Percentiles rank a stretch among this genome's conserved stretches.
These are phyloP conservation scores for Pycnonotus jocosus DNA, from an alignment of 2,113 vertebrate genomes.

Conservation along the genomic window DNA sequence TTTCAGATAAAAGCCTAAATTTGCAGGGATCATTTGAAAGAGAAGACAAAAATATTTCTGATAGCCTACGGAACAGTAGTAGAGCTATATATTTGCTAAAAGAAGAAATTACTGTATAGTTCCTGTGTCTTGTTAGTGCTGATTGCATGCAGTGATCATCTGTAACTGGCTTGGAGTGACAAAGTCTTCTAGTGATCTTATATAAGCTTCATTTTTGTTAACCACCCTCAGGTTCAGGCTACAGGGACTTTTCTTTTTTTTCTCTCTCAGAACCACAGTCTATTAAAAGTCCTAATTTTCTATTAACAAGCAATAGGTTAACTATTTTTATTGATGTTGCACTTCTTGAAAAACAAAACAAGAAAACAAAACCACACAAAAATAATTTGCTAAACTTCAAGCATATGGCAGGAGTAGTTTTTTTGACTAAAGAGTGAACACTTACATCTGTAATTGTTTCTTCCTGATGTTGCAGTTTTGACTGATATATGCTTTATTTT, in stretches of 20 bases:
- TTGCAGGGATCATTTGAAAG: background rate
- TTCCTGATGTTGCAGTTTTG: slow-evolving; percentile 27
- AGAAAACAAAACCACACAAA: background rate
- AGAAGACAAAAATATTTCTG: background rate
- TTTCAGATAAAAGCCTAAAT: background rate
- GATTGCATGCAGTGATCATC: background rate
- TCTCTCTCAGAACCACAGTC: background rate
- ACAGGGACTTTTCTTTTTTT: background rate
- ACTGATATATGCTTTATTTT: slow-evolving; percentile 46
- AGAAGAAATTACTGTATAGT: background rate
- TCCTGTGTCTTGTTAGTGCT: background rate
- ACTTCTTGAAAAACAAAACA: background rate
- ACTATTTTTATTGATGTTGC: background rate
- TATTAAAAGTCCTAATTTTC: background rate
- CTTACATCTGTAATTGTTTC: slow-evolving; percentile 25
- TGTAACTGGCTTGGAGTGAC: background rate
- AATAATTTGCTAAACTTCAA: background rate
- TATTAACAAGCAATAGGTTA: background rate
- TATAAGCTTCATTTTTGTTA: background rate
- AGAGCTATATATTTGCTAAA: background rate
- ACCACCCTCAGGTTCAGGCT: background rate
- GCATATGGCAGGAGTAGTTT: slow-evolving; percentile 22
- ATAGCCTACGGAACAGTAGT: background rate
- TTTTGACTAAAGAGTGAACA: slow-evolving; percentile 12
- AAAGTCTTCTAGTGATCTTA: background rate